A percentile compares a stretch with the other conserved stretches of the same genome.
Conservation (phyloP, 1,140 invertebrate species). For the Caenorhabditis tropicalis region DNA sequence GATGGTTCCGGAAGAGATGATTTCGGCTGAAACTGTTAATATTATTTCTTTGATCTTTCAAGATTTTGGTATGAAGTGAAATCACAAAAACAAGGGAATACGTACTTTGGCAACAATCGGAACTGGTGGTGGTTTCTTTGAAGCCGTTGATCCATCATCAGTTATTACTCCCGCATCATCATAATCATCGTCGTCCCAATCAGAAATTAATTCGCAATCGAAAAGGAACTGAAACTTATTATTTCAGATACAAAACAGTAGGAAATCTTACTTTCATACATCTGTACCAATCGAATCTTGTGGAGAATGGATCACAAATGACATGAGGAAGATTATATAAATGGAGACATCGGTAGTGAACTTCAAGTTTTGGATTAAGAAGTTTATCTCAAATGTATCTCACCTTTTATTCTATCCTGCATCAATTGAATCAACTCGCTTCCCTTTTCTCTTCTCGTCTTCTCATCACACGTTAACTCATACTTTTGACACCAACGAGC, state of each 20-base stretch:
- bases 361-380: too few relatives aligned
- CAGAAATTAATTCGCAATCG: slow-evolving; percentile 52
- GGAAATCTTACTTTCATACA: slow-evolving; percentile 46
- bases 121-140: neutral
- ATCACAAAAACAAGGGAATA: too few relatives aligned
- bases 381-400: too few relatives aligned
- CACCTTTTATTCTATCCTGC: slow-evolving; percentile 33
- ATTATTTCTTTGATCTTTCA: too few relatives aligned
- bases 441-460: slow-evolving; percentile 46
- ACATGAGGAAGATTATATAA: slow-evolving; percentile 44
- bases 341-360: slow-evolving; percentile 45
- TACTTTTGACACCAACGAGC: slow-evolving; percentile 52
- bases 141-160: neutral
- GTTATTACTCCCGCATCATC: slow-evolving; percentile 17
- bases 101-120: neutral
- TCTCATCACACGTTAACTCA: slow-evolving; percentile 46
- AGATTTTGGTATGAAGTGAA: too few relatives aligned
- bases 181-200: slow-evolving; percentile 46
- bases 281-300: slow-evolving; percentile 41
- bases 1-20: neutral
- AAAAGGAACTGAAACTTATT: slow-evolving; percentile 43
- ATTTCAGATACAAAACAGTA: neutral
- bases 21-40: neutral
- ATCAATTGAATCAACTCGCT: slow-evolving; percentile 44
- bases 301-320: slow-evolving; percentile 48